Evolutionary conservation across 2,113 vertebrate species (phyloP).

Genomic region (Aix galericulata): DNA sequence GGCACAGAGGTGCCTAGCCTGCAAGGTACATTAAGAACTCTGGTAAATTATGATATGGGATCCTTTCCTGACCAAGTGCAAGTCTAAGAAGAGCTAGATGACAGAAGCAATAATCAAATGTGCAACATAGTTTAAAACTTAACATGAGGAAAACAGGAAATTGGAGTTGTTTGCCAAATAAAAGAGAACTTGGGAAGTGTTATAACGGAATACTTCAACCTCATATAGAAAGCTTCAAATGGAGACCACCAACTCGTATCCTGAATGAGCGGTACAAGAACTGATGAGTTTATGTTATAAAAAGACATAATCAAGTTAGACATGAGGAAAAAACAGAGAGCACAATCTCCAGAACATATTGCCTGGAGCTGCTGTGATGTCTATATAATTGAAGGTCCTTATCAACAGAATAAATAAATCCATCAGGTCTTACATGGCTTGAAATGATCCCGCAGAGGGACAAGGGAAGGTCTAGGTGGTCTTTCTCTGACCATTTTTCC

Average conservation of each 20-base stretch:
- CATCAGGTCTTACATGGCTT: not conserved
- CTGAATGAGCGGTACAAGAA: not conserved
- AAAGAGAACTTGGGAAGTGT: not conserved
- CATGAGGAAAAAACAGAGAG: not conserved
- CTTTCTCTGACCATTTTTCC: not conserved
- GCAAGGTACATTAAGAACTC: not conserved
- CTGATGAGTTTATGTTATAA: not conserved
- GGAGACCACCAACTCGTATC: not conserved
- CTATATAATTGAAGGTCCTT: not conserved
- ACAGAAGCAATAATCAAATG: not conserved
- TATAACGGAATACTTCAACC: not conserved
- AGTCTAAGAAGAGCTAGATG: not conserved
- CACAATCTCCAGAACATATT: not conserved
- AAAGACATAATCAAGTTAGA: not conserved
- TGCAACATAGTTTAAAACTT: not conserved
- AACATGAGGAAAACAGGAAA: not conserved
- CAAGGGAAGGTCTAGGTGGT: not conserved
- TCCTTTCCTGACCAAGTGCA: not conserved
- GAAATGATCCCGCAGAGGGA: rapidly evolving
- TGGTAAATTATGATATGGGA: not conserved
- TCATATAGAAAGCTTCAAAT: not conserved
- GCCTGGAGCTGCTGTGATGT: not conserved
- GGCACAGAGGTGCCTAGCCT: not conserved
- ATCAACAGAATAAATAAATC: not conserved
- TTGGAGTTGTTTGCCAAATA: not conserved